Evolutionary conservation across 2,113 vertebrate species (phyloP).

Genomic region (Anolis carolinensis): DNA sequence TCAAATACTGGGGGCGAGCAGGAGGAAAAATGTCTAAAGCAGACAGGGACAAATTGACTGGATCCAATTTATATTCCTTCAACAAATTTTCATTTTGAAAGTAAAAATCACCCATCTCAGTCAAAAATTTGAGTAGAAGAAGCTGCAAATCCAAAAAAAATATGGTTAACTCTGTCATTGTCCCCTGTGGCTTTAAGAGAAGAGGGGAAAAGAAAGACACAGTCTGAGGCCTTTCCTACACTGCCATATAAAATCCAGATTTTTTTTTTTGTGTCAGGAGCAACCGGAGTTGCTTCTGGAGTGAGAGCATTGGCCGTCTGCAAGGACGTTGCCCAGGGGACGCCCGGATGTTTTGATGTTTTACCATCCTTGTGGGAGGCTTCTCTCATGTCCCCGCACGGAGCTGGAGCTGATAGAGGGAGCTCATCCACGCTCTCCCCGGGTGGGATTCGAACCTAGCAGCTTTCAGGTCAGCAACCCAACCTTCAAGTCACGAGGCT

Average conservation of each 20-base stretch:
- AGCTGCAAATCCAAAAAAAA: background rate
- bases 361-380: no score
- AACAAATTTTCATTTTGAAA: background rate
- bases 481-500: no score
- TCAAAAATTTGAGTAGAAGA: background rate
- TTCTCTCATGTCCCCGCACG: no score
- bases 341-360: no score
- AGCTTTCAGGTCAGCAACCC: no score
- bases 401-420: no score
- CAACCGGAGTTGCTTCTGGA: no score
- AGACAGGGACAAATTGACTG: background rate
- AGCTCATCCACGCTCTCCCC: no score
- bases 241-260: background rate
- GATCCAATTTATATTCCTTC: background rate
- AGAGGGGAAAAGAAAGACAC: background rate
- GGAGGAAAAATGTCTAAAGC: background rate
- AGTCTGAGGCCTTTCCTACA: background rate
- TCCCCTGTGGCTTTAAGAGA: background rate
- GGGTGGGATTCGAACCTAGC: no score
- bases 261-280: no score
- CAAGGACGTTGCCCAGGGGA: no score
- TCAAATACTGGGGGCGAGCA: background rate
- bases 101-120: background rate
- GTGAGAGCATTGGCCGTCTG: no score
- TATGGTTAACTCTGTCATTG: background rate